Evolutionary conservation across 2,888 invertebrate species (phyloP), one percentile per base, ranked within the genome.

Genomic region (Entomobrya multifasciata): DNA sequence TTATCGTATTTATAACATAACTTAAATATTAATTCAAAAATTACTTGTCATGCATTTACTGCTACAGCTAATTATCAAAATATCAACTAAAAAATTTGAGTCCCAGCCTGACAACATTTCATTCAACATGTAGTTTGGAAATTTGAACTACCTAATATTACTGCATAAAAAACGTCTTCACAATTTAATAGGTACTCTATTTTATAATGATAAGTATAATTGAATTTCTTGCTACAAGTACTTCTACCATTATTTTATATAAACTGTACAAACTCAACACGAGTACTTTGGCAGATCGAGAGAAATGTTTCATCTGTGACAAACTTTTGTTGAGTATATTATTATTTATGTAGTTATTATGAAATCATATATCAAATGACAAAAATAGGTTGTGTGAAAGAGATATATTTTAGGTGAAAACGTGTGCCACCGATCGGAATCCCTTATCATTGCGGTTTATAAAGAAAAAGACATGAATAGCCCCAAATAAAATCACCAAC

Each of bases 251-350:
- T 41, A 36, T 36, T 49, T 8, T n/a, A 10, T 49, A 17, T 60
- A 65, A 1, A 47, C 55, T 76, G 74, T 76, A 52, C 74, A 74
- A 65, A 84, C 84, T 84, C 84, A 70, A 70, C 84, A 85, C 77
- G 84, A 85, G 84, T 85, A 78, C 78, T 85, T 85, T 85, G 84
- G 84, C 84, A 85, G 78, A 85, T 60, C 49, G 78, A 62, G 82
- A 82, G 82, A 82, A 60, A 60, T 60, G n/a, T 77, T 77, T 77
- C 41, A 57, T 60, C 47, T 25, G 57, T 77, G 44, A 49, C 52
- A 76, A 76, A 44, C 60, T 60, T 36, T 77, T 22, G 77, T 77
- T 60, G 77, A 77, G 77, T 57, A 57, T 17, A 52, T n/a, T n/a
- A n/a, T 22, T 77, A 70, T 8, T 13, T n/a, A 67, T 47, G 17